phyloP scores from a whole-genome alignment of 2,888 invertebrate species.

The Myopa testacea region DNA sequence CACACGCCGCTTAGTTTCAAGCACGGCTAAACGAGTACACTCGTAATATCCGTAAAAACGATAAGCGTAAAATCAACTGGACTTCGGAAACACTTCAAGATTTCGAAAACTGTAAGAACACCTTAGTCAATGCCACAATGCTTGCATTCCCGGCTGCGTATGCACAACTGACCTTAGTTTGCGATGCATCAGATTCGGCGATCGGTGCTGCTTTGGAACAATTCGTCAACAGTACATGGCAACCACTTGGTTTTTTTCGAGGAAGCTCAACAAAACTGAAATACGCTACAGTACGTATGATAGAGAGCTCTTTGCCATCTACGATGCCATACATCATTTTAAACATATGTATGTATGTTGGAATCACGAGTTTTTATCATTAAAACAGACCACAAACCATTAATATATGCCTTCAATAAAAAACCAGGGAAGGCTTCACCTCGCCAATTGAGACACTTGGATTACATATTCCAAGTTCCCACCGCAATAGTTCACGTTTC shows the following conservation, averaged over 20 bases:
- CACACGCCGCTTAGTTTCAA: too few relatives aligned
- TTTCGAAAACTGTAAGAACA: not conserved
- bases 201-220: too few relatives aligned
- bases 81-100: too few relatives aligned
- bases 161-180: constrained; percentile 30
- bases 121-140: not conserved
- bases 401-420: constrained; percentile 54
- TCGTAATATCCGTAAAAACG: constrained; percentile 1
- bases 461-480: constrained; percentile 51
- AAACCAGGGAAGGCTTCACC: constrained; percentile 59
- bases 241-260: constrained; percentile 56
- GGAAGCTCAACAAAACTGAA: constrained; percentile 51
- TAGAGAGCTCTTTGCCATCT: too few relatives aligned
- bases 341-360: constrained; percentile 4
- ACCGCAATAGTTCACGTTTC: constrained; percentile 39
- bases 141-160: not conserved
- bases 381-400: constrained; percentile 47
- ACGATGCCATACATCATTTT: too few relatives aligned
- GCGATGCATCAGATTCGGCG: too few relatives aligned
- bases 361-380: constrained; percentile 46
- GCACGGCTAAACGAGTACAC: constrained; percentile 8
- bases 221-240: too few relatives aligned
- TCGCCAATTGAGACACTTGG: constrained; percentile 57
- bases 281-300: too few relatives aligned
- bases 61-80: not conserved